A percentile compares a stretch with the other conserved stretches of the same genome.
Conservation (phyloP, 2,113 vertebrate species). For the Martes martes region DNA sequence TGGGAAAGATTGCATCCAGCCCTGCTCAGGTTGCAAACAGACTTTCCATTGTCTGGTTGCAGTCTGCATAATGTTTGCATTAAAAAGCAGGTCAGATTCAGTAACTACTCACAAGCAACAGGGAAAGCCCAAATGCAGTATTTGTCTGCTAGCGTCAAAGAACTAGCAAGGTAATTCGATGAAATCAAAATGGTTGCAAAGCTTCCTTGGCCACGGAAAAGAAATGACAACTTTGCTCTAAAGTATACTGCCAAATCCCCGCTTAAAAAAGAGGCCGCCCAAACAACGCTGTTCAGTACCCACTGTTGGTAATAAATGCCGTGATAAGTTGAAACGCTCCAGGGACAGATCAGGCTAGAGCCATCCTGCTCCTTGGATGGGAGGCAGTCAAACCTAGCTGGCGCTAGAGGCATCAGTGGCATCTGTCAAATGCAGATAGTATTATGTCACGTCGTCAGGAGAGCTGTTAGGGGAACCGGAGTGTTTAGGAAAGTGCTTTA, state of each 20-base stretch:
- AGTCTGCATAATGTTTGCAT: conserved; percentile 67
- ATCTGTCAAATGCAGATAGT: background rate
- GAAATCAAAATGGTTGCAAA: conserved; percentile 49
- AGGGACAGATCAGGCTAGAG: background rate
- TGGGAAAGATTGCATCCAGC: conserved; percentile 64
- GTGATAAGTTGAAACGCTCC: background rate
- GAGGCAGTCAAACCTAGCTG: background rate
- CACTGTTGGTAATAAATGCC: background rate
- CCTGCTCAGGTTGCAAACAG: conserved; percentile 50
- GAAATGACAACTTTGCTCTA: background rate
- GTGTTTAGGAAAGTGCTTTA: background rate
- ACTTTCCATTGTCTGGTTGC: conserved; percentile 69
- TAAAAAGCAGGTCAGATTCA: conserved; percentile 45
- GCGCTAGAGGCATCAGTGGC: background rate
- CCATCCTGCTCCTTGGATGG: background rate
- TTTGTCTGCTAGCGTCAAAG: conserved; percentile 63
- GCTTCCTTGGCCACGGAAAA: conserved; percentile 32
- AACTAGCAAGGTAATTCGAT: conserved; percentile 34
- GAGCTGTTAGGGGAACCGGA: background rate
- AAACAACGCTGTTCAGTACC: background rate
- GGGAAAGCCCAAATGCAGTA: conserved; percentile 31
- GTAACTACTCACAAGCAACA: conserved; percentile 16
- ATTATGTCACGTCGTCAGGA: background rate
- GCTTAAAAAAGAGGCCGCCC: background rate
- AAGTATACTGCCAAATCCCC: background rate